These are phyloP conservation scores for Gryon sp. DNA, from an alignment of 1,140 invertebrate species.

Conservation along the genomic window DNA sequence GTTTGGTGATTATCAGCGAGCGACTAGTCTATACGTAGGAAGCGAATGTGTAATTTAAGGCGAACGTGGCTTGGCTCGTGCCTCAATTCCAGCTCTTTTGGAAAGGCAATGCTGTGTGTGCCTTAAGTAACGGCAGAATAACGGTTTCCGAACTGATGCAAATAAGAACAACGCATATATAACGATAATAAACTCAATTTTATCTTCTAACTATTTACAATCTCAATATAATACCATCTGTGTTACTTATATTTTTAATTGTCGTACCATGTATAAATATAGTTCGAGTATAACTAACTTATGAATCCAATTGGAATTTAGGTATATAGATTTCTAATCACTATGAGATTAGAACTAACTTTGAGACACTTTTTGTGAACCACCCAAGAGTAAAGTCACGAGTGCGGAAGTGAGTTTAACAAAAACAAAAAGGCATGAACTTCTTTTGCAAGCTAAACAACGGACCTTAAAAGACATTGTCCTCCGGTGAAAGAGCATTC, in stretches of 20 bases:
- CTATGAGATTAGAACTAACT: too few species aligned
- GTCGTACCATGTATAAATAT: background rate
- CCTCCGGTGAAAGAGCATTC: too few species aligned
- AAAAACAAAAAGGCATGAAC: too few species aligned
- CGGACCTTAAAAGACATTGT: too few species aligned
- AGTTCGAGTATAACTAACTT: too few species aligned
- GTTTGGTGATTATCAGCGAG: constrained; percentile 44
- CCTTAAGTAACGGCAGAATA: constrained; percentile 73
- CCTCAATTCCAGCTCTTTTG: constrained; percentile 73
- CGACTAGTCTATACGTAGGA: constrained; percentile 44
- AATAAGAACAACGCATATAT: constrained; percentile 67
- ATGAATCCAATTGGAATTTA: too few species aligned
- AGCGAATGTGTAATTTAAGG: constrained; percentile 67
- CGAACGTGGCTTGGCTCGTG: constrained; percentile 69
- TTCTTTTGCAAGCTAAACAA: too few species aligned
- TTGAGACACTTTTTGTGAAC: too few species aligned
- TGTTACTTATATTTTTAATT: constrained; percentile 23
- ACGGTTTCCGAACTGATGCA: constrained; percentile 66
- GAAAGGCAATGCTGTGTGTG: constrained; percentile 69
- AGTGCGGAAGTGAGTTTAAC: too few species aligned
- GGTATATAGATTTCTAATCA: too few species aligned
- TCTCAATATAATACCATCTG: constrained; percentile 22
- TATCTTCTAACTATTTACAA: constrained; percentile 47
- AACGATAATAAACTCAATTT: constrained; percentile 63
- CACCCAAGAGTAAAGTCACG: too few species aligned